Conservation (phyloP, 2,888 invertebrate genomes). For the Agrochola lota region DNA sequence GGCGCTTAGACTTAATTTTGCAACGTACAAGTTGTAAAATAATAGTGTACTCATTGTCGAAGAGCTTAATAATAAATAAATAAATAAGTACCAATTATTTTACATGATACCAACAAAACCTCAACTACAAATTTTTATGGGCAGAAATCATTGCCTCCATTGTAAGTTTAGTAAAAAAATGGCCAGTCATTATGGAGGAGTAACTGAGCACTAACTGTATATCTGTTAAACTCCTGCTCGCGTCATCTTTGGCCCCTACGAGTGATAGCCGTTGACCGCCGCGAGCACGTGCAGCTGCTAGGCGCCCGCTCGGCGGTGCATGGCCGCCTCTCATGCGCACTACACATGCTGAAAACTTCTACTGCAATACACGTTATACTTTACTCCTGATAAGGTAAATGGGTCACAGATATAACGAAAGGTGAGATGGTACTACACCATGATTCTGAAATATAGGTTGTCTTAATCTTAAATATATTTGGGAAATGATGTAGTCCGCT, state of each 20-base stretch:
- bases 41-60: no score
- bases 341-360: background rate
- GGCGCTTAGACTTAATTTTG: no score
- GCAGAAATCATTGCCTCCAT: background rate
- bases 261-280: slow-evolving; percentile 3
- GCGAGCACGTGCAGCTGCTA: slow-evolving; percentile 19
- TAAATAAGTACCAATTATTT: background rate
- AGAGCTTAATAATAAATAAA: no score
- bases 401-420: background rate
- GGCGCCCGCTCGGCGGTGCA: background rate
- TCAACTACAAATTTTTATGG: no score
- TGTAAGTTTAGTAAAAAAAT: background rate
- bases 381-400: background rate
- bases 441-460: background rate
- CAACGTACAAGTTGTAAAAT: no score
- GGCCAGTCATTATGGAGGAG: background rate
- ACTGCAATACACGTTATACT: background rate
- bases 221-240: slow-evolving; percentile 4
- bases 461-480: background rate
- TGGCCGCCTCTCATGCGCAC: slow-evolving; percentile 1
- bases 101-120: background rate
- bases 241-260: slow-evolving; percentile 31
- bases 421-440: background rate
- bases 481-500: background rate
- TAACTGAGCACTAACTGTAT: slow-evolving; percentile 3